Conservation (phyloP, 2,113 vertebrate genomes). For the Rallus limicola region DNA sequence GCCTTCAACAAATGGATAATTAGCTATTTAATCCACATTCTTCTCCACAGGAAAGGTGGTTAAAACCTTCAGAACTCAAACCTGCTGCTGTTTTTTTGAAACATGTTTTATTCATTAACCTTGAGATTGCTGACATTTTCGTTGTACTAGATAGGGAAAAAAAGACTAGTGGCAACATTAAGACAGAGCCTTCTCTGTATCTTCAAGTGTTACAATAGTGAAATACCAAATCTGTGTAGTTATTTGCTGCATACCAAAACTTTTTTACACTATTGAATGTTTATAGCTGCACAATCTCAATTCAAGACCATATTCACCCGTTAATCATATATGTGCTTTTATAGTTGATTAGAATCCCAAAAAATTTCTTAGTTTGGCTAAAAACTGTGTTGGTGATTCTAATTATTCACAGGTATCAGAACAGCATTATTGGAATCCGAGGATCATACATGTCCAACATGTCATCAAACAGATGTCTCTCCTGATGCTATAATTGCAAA, state of each 20-base stretch:
- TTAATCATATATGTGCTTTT: not conserved
- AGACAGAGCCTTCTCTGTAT: not conserved
- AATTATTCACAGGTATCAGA: slow-evolving; percentile 85
- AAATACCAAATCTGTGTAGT: not conserved
- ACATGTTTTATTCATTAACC: not conserved
- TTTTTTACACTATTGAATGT: not conserved
- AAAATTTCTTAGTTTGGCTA: not conserved
- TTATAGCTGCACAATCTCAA: not conserved
- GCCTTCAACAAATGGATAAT: not conserved
- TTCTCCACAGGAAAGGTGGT: not conserved
- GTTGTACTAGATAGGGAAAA: not conserved
- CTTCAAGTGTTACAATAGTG: not conserved
- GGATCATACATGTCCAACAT: slow-evolving; percentile 92
- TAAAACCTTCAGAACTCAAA: not conserved
- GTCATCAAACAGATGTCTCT: slow-evolving; percentile 90
- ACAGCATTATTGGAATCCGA: slow-evolving; percentile 93
- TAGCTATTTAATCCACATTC: not conserved
- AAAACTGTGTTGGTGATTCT: not conserved
- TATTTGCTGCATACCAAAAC: not conserved
- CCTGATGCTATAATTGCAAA: slow-evolving; percentile 95
- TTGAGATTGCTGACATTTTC: not conserved
- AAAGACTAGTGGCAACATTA: not conserved
- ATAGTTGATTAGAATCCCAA: not conserved
- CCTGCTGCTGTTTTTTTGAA: not conserved
- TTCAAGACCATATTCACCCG: not conserved